phyloP scores from a whole-genome alignment of 1,140 invertebrate species.

The Gonioctena quinquepunctata region DNA sequence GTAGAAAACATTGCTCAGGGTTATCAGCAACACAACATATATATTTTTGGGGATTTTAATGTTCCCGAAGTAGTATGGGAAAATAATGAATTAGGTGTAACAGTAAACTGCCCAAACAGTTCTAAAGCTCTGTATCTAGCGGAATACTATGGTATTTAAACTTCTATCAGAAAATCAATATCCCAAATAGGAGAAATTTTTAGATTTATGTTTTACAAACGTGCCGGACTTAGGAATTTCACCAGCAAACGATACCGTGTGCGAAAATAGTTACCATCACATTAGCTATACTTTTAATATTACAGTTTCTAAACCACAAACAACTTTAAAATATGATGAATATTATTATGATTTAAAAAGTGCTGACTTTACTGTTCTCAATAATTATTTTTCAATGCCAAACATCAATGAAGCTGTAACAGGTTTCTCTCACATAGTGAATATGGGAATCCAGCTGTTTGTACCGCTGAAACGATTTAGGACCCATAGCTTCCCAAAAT shows the following conservation, averaged over 20 bases:
- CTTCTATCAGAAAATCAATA: not conserved
- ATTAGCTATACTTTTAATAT: conserved; percentile 4
- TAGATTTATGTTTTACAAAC: conserved; percentile 1
- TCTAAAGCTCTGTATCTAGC: not conserved
- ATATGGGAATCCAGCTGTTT: not conserved
- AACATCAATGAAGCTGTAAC: not conserved
- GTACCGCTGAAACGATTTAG: not conserved
- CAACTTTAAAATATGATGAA: not conserved
- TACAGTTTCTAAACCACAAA: not conserved
- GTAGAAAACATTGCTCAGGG: not conserved
- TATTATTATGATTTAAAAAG: not conserved
- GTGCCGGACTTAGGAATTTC: not conserved
- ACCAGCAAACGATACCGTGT: not conserved
- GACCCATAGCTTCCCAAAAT: not conserved
- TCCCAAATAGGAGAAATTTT: not conserved
- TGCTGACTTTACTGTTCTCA: not conserved
- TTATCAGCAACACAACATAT: not conserved
- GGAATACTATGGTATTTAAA: not conserved
- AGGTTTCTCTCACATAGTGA: not conserved
- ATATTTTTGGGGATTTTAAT: conserved; percentile 1
- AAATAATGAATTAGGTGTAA: not conserved
- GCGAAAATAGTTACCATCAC: not conserved
- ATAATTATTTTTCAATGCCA: not conserved
- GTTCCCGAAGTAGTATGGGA: not conserved
- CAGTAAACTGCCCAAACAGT: not conserved